Conservation (phyloP, 64 coral and sea anemone species). For the Orbicella faveolata region DNA sequence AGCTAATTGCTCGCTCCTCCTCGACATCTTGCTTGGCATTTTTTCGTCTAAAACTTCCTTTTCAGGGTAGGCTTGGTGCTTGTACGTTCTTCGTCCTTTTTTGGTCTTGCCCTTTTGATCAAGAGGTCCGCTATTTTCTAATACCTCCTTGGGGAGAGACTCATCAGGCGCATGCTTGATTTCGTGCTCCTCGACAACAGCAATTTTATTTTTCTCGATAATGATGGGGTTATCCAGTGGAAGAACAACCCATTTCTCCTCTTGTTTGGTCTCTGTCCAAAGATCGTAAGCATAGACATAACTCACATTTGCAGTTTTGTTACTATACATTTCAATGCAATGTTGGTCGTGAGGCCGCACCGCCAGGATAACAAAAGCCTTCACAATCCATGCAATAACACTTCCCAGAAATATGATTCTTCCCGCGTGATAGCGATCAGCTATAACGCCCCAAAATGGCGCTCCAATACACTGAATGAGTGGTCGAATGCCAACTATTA, state of each 20-base stretch:
- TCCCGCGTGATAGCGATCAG: constrained; percentile 64
- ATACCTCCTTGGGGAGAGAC: neutral
- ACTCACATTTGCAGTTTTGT: constrained; percentile 45
- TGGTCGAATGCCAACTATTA: constrained; percentile 70
- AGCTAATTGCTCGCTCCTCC: neutral
- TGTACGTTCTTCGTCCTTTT: neutral
- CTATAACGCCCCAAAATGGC: constrained; percentile 74
- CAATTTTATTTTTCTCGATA: constrained; percentile 9
- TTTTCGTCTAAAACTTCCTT: neutral
- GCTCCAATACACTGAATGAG: constrained; percentile 71
- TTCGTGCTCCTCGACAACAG: neutral
- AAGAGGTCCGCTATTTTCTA: neutral
- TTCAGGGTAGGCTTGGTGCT: neutral
- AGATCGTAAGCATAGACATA: constrained; percentile 54
- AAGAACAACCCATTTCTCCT: constrained; percentile 28
- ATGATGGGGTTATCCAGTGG: neutral
- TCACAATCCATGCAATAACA: constrained; percentile 75
- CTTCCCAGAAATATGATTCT: constrained; percentile 59
- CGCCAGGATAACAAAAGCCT: constrained; percentile 51
- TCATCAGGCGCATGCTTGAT: neutral
- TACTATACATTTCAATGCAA: constrained; percentile 59
- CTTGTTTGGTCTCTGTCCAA: constrained; percentile 13
- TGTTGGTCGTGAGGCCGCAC: constrained; percentile 60
- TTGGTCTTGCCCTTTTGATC: neutral
- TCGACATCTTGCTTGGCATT: neutral